Evolutionary conservation across 2,888 invertebrate species (phyloP), one percentile per base, ranked within the genome.

Genomic region (Spodoptera exigua): DNA sequence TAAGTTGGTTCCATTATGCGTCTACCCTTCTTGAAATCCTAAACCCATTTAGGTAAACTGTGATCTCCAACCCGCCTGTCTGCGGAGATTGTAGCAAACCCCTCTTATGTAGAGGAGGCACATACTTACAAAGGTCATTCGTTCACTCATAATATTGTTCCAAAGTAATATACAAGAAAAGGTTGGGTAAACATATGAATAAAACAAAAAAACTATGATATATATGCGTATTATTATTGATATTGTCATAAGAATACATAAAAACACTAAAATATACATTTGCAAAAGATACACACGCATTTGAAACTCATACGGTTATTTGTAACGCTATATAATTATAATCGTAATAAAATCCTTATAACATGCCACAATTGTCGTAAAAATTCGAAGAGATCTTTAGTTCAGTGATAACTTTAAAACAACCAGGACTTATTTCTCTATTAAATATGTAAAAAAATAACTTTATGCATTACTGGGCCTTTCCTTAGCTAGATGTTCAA

Each of bases 301-400:
- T 81, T 66, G 60, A 72, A 84, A 85, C 76, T 69, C 56, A 69
- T 83, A 84, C 85, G 79, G 84, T 80, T 46, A 81, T 74, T 69
- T 56, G 49, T 51, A 59, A 52, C 13, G 18, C 35, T 51, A 37
- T 0, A 27, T 27, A 27, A 27, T 27, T n/a, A n/a, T n/a, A n/a
- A 27, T 27, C 7, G 7, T 5, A 9, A 27, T 27, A 36, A 18
- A n/a, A 13, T 36, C 59, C 72, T 18, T 51, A 51, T 41, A 27
- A 51, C 48, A 58, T 51, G 70, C 74, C 61, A 14, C 41, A 40
- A 9, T 67, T n/a, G 47, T 62, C 18, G 17, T 60, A 41, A 39
- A 44, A 14, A 47, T 35, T 27, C 49, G 1, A 1, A 72, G 84
- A 84, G 83, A 84, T 84, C 82, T 77, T 70, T 47, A 36, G 17